Conservation (phyloP, 2,113 vertebrate genomes). For the Ophthalmolycus amberensis region DNA sequence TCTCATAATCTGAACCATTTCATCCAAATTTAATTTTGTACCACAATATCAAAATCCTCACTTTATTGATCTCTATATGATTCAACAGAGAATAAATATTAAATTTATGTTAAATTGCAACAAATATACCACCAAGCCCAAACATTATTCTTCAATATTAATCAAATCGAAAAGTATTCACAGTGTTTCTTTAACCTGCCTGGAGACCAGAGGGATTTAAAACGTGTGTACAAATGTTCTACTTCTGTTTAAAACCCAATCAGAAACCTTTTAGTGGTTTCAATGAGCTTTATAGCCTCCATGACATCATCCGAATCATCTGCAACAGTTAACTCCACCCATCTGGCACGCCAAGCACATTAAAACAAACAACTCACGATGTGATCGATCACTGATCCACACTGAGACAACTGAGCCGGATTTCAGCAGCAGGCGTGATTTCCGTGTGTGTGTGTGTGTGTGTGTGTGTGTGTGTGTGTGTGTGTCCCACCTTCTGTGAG, state of each 20-base stretch:
- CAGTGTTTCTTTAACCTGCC: neutral
- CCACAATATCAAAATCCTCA: neutral
- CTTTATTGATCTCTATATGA: neutral
- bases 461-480: slow-evolving; percentile 27
- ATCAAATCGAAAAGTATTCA: too few species aligned
- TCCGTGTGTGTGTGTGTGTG: neutral
- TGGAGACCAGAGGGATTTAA: neutral
- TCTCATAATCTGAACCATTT: neutral
- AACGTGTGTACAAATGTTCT: too few species aligned
- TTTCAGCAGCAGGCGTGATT: neutral
- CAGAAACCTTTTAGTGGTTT: neutral
- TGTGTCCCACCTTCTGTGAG: slow-evolving; percentile 54
- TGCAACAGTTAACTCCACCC: neutral
- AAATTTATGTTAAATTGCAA: too few species aligned
- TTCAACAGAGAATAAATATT: neutral
- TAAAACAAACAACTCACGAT: slow-evolving; percentile 1
- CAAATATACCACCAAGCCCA: neutral
- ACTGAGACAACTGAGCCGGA: neutral
- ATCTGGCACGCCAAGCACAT: slow-evolving; percentile 1
- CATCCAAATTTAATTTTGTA: neutral
- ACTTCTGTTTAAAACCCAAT: too few species aligned
- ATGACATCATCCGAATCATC: neutral
- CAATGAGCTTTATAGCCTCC: too few species aligned
- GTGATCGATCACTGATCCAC: neutral
- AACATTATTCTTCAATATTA: too few species aligned